Conservation (phyloP, 2,888 invertebrate genomes). For the Lordiphosa fenestrarum region DNA sequence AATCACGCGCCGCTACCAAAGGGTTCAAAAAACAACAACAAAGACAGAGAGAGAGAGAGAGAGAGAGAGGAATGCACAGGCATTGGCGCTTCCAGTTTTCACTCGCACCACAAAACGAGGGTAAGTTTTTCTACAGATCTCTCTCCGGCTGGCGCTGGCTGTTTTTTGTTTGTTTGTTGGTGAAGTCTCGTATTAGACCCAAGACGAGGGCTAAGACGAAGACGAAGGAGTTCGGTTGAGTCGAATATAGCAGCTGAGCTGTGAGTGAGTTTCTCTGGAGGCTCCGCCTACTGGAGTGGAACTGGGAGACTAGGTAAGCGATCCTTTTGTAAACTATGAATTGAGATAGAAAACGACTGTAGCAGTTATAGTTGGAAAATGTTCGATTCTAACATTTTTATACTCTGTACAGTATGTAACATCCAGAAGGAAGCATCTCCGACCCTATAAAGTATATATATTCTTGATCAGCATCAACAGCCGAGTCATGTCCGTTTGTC, state of each 20-base stretch:
- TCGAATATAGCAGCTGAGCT: neutral
- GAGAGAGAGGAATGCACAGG: slow-evolving; percentile 6
- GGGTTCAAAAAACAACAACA: slow-evolving; percentile 46
- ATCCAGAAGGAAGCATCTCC: no score
- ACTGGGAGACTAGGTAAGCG: no score
- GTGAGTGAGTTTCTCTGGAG: slow-evolving; percentile 40
- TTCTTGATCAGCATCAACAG: no score
- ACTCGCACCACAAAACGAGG: slow-evolving; percentile 36
- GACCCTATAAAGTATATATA: no score
- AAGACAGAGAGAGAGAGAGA: slow-evolving; percentile 5
- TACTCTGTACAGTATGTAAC: no score
- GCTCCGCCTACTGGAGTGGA: slow-evolving; percentile 45
- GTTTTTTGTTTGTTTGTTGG: no score
- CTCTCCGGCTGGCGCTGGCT: neutral
- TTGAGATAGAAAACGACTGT: no score
- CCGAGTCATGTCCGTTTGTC: no score
- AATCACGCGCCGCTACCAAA: slow-evolving; percentile 62
- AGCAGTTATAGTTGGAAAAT: neutral
- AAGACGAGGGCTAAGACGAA: neutral
- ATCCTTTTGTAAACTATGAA: no score
- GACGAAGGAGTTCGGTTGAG: slow-evolving; percentile 10
- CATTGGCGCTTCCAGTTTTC: slow-evolving; percentile 38
- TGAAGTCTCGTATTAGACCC: slow-evolving; percentile 33
- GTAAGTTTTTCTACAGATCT: slow-evolving; percentile 52
- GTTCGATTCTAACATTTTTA: neutral